Conservation (phyloP, 2,797 vertebrate genomes). For the Mus spretus region DNA sequence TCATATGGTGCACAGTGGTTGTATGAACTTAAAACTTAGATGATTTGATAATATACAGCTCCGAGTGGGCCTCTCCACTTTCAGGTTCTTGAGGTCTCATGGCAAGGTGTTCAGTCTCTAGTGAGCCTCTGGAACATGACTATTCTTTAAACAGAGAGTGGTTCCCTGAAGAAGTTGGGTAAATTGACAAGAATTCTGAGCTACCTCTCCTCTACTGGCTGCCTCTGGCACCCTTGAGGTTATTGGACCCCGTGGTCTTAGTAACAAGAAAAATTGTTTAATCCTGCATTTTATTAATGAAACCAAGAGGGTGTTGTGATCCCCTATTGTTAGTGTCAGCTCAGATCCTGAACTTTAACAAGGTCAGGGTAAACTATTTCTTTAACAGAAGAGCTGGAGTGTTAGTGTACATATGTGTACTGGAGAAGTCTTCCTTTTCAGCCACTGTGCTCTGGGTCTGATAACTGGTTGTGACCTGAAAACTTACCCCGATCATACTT, state of each 20-base stretch:
- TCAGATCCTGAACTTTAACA: neutral
- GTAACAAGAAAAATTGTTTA: neutral
- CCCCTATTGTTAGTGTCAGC: neutral
- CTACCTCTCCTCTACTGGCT: neutral
- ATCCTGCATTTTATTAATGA: neutral
- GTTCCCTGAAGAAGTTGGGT: neutral
- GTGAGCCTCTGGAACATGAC: neutral
- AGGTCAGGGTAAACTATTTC: neutral
- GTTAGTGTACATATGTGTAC: neutral
- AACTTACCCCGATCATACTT: neutral
- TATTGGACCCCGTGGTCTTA: neutral
- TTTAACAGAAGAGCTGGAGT: neutral
- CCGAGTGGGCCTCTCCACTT: neutral
- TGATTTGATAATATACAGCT: neutral
- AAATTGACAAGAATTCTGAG: neutral
- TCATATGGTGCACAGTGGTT: neutral
- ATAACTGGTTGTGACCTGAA: slow-evolving; percentile 8
- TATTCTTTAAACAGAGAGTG: neutral
- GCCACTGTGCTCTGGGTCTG: neutral
- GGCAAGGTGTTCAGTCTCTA: neutral
- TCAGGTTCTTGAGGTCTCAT: neutral
- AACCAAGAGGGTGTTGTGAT: neutral
- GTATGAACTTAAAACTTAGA: neutral
- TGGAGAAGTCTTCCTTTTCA: neutral
- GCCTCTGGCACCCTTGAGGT: neutral